phyloP scores from a whole-genome alignment of 2,113 vertebrate species.

The Ginglymostoma cirratum region DNA sequence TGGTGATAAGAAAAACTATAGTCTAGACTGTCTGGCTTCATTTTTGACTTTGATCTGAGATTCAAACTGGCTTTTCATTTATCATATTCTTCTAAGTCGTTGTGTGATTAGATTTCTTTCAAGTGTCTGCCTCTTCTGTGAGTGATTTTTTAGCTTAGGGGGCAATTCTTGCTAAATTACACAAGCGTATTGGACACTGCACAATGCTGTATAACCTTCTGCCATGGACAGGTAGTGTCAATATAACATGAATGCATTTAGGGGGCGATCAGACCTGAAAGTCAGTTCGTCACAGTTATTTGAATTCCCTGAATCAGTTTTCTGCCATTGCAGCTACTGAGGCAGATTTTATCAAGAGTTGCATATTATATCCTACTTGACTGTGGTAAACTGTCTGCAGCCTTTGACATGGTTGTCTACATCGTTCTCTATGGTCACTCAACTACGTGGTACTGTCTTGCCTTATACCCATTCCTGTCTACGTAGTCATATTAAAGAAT shows the following conservation, averaged over 20 bases:
- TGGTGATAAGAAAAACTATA: constrained; percentile 50
- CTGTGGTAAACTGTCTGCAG: neutral
- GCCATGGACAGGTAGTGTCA: neutral
- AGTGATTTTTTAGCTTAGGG: neutral
- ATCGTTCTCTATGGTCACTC: neutral
- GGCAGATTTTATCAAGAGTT: neutral
- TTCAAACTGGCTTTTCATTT: constrained; percentile 66
- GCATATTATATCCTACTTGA: neutral
- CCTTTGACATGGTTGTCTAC: neutral
- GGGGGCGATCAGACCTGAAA: neutral
- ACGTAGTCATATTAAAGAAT: neutral
- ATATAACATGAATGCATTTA: neutral
- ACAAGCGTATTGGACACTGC: neutral
- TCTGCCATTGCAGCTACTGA: neutral
- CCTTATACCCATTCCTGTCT: neutral
- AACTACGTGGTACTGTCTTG: neutral
- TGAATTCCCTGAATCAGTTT: neutral
- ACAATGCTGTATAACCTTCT: neutral
- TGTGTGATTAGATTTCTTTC: constrained; percentile 30
- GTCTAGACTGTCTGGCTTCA: constrained; percentile 70
- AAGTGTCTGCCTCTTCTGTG: neutral
- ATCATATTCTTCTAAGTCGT: constrained; percentile 50
- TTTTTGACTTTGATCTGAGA: constrained; percentile 66
- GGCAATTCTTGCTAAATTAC: neutral
- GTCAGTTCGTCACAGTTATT: neutral